Evolutionary conservation across 1,140 invertebrate species (phyloP).

Genomic region (Macrobrachium nipponense): DNA sequence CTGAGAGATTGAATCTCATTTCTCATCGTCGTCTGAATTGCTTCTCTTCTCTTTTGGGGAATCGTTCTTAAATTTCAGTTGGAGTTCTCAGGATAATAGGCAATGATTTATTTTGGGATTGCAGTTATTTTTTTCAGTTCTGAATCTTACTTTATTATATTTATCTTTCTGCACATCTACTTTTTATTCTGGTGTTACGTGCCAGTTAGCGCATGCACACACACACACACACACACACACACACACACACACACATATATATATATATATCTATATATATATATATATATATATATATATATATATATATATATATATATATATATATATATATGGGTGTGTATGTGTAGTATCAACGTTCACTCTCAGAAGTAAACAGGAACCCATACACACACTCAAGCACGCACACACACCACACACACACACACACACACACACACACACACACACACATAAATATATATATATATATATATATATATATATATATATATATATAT

Average conservation of each 20-base stretch:
- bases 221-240: neutral
- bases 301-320: neutral
- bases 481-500: conserved; percentile 8
- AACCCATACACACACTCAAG: neutral
- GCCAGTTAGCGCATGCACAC: too few relatives aligned
- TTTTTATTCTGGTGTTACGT: too few relatives aligned
- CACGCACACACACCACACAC: neutral
- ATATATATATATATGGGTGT: neutral
- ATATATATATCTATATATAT: neutral
- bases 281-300: neutral
- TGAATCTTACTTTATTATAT: too few relatives aligned
- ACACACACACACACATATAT: neutral
- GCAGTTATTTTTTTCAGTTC: too few relatives aligned
- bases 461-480: conserved; percentile 17
- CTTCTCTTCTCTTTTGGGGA: too few relatives aligned
- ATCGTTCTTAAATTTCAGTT: too few relatives aligned
- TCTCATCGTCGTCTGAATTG: too few relatives aligned
- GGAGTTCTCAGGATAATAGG: too few relatives aligned
- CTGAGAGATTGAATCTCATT: too few relatives aligned
- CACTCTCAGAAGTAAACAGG: neutral
- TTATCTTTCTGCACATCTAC: too few relatives aligned
- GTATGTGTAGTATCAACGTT: neutral
- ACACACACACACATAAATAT: neutral
- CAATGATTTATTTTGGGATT: too few relatives aligned
- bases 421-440: neutral